A percentile compares a stretch with the other conserved stretches of the same genome.
These are phyloP conservation scores for Andrena cerasifolii DNA, from an alignment of 1,140 invertebrate genomes.

Conservation along the genomic window DNA sequence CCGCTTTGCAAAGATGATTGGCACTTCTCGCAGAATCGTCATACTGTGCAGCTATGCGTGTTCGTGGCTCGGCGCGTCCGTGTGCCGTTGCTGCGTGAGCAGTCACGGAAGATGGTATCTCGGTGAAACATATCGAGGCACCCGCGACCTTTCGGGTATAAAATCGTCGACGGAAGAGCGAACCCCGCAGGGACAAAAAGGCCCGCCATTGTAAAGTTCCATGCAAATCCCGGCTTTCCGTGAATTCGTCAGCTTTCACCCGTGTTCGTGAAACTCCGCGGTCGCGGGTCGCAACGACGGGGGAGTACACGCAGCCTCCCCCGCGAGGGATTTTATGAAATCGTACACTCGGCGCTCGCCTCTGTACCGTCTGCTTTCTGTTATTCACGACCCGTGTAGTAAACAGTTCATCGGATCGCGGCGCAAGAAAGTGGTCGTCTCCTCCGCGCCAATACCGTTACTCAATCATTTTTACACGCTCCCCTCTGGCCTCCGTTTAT, in stretches of 20 bases:
- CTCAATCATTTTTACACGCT: conserved; percentile 8
- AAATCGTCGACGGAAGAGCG: conserved; percentile 31
- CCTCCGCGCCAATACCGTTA: not conserved
- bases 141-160: conserved; percentile 41
- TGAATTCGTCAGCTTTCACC: conserved; percentile 49
- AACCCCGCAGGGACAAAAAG: conserved; percentile 19
- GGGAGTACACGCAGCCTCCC: conserved; percentile 11
- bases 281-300: conserved; percentile 26
- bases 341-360: not conserved
- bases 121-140: conserved; percentile 43
- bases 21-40: conserved; percentile 27
- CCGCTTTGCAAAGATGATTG: conserved; percentile 33
- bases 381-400: not conserved
- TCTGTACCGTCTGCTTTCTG: not conserved
- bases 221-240: conserved; percentile 46
- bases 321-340: conserved; percentile 2
- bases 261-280: conserved; percentile 15
- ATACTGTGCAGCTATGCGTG: not conserved
- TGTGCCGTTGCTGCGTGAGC: not conserved
- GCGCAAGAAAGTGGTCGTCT: not conserved
- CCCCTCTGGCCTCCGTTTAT: not conserved
- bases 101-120: conserved; percentile 46
- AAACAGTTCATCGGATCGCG: not conserved
- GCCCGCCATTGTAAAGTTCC: conserved; percentile 41
- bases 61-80: not conserved